Conservation (phyloP, 2,797 vertebrate species). For the Cirrhinus mrigala region DNA sequence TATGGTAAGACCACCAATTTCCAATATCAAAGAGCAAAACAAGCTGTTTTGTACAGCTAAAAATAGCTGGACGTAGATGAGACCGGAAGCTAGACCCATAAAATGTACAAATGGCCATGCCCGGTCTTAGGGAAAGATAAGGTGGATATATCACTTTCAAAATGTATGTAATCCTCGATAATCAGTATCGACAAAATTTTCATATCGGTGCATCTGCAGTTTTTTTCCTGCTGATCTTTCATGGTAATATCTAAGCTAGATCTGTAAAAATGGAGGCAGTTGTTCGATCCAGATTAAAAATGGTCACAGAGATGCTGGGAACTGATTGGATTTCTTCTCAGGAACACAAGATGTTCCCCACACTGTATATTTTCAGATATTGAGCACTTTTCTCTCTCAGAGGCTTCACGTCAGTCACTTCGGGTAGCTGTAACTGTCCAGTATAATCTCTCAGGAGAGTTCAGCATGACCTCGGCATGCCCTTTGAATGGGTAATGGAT, state of each 20-base stretch:
- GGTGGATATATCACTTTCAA: background rate
- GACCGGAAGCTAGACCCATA: too few species aligned
- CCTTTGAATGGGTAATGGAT: conserved; percentile 4
- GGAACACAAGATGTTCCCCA: background rate
- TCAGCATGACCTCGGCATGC: background rate
- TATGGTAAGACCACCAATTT: too few species aligned
- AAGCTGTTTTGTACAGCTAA: too few species aligned
- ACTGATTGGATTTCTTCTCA: background rate
- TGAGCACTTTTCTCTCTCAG: conserved; percentile 5
- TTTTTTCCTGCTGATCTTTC: background rate
- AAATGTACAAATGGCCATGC: too few species aligned
- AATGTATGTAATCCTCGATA: background rate
- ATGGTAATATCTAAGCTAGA: background rate
- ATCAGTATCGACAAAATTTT: background rate
- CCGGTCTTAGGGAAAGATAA: too few species aligned
- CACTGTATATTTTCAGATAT: background rate
- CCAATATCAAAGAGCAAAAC: too few species aligned
- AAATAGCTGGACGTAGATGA: too few species aligned
- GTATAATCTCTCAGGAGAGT: conserved; percentile 1
- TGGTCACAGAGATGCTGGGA: background rate
- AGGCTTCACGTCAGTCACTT: conserved; percentile 17
- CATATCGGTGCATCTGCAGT: background rate
- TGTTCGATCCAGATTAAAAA: background rate
- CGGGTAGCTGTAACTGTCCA: background rate
- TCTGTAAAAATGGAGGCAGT: background rate